Evolutionary conservation across 92 coral and sea anemone species (phyloP).

Genomic region (Heliopora coerulea): DNA sequence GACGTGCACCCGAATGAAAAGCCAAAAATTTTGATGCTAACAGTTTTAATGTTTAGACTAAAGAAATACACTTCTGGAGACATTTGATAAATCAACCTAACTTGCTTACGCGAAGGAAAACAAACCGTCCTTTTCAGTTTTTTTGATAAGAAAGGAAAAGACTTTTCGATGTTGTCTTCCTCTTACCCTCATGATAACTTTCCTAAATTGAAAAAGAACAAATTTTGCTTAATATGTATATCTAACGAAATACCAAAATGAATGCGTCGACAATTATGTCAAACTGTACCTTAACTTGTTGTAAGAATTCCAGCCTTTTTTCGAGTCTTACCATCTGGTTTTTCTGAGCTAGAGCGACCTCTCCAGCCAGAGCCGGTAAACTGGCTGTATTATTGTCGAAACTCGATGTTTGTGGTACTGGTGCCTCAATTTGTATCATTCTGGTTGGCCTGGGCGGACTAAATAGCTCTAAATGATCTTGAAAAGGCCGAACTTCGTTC

Average conservation of each 20-base stretch:
- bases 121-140: too few species aligned
- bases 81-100: too few species aligned
- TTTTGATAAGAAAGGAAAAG: neutral
- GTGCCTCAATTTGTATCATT: slow-evolving; percentile 14
- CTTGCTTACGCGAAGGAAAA: too few species aligned
- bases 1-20: too few species aligned
- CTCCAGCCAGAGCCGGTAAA: slow-evolving; percentile 74
- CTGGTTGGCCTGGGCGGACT: slow-evolving; percentile 49
- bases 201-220: slow-evolving; percentile 7
- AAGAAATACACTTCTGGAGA: too few species aligned
- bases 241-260: neutral
- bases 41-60: too few species aligned
- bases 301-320: slow-evolving; percentile 54
- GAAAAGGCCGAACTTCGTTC: neutral
- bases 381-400: neutral
- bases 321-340: slow-evolving; percentile 61
- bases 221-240: neutral
- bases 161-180: neutral
- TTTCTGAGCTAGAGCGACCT: slow-evolving; percentile 80
- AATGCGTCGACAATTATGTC: neutral
- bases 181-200: slow-evolving; percentile 24
- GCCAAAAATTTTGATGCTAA: too few species aligned
- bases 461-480: slow-evolving; percentile 19
- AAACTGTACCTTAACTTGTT: neutral
- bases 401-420: slow-evolving; percentile 8